phyloP scores from a whole-genome alignment of 2,797 vertebrate species.

The Pseudocheirus occidentalis region DNA sequence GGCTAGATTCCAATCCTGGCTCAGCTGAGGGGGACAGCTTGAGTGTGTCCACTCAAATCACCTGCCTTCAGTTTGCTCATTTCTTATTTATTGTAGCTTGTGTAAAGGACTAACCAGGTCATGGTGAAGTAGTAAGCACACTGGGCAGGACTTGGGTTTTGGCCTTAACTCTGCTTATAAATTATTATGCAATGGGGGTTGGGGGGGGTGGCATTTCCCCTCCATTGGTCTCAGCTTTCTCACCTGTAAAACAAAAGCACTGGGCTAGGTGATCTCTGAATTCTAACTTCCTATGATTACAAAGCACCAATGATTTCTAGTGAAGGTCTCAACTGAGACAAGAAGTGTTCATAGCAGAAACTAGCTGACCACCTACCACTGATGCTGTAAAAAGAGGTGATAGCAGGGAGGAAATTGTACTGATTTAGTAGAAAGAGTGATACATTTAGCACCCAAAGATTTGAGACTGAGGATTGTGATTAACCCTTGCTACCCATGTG shows the following conservation, averaged over 20 bases:
- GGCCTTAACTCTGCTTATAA: not conserved
- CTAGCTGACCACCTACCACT: not conserved
- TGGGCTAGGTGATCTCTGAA: not conserved
- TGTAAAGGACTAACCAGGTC: not conserved
- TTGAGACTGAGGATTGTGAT: not conserved
- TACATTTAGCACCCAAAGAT: not conserved
- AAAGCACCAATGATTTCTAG: not conserved
- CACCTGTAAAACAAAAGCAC: not conserved
- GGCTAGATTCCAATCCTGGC: not conserved
- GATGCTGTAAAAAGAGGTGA: not conserved
- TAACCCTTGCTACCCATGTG: not conserved
- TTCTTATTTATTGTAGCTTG: not conserved
- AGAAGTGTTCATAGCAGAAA: not conserved
- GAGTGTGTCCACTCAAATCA: not conserved
- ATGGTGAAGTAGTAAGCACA: not conserved
- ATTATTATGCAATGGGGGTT: not conserved
- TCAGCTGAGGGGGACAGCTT: not conserved
- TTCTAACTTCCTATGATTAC: not conserved
- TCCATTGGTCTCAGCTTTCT: not conserved
- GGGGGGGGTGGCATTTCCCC: not conserved
- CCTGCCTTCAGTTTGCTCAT: not conserved
- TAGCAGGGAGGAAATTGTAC: not conserved
- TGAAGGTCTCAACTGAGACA: not conserved
- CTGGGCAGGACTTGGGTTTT: not conserved
- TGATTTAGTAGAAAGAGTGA: not conserved